A percentile compares a stretch with the other conserved stretches of the same genome.
phyloP scores from a whole-genome alignment of 35 echinoderm and acorn worm genomes.

The Stichopus chloronotus region DNA sequence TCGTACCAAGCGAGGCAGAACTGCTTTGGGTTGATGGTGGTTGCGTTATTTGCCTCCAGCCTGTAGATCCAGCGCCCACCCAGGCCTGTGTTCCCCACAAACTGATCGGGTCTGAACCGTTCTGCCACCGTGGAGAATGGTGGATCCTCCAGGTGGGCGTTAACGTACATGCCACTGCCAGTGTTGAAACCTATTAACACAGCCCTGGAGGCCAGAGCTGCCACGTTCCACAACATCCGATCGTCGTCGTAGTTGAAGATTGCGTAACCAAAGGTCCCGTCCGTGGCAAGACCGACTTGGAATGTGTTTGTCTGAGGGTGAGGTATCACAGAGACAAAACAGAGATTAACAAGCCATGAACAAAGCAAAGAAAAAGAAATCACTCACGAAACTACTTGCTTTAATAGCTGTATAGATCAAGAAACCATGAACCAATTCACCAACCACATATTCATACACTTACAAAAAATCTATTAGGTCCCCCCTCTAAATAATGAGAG shows the following conservation, averaged over 20 bases:
- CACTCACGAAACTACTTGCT: neutral
- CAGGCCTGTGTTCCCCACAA: constrained; percentile 27
- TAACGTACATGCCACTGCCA: constrained; percentile 54
- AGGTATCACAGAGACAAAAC: neutral
- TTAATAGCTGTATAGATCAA: too few species aligned
- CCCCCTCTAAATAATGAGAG: too few species aligned
- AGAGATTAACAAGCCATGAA: neutral
- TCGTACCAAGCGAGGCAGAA: constrained; percentile 58
- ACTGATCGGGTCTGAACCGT: constrained; percentile 76
- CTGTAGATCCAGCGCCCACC: constrained; percentile 59
- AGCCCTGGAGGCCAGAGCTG: constrained; percentile 54
- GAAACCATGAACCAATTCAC: neutral
- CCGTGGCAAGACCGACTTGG: constrained; percentile 85
- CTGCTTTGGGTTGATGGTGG: constrained; percentile 53
- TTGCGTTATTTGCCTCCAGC: constrained; percentile 53
- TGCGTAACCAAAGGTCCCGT: constrained; percentile 77
- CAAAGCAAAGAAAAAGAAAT: neutral
- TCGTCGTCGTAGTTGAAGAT: constrained; percentile 88
- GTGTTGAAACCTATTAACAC: constrained; percentile 88
- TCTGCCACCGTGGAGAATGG: constrained; percentile 44
- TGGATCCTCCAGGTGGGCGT: constrained; percentile 55
- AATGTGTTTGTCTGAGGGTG: constrained; percentile 81
- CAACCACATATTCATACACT: too few species aligned
- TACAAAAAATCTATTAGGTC: too few species aligned
- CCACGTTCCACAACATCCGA: constrained; percentile 82